Evolutionary conservation across 2,113 vertebrate genomes (phyloP).

Genomic region (Zosterops borbonicus): DNA sequence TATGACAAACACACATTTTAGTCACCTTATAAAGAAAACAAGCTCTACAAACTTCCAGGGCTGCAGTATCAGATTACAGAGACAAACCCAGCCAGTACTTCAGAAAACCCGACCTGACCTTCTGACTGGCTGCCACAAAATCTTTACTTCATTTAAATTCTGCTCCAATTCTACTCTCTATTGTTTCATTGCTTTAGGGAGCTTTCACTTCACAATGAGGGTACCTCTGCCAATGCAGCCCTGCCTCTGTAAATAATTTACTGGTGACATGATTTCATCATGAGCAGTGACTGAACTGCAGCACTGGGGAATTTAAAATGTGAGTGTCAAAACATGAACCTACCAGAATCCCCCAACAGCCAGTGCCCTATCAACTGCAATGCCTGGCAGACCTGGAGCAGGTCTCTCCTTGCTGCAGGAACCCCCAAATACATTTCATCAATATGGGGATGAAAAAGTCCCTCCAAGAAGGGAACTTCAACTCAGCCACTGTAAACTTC

Average conservation of each 20-base stretch:
- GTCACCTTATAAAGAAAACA: slow-evolving; percentile 15
- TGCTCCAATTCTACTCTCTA: slow-evolving; percentile 15
- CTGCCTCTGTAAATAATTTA: slow-evolving; percentile 60
- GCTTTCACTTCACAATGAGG: slow-evolving; percentile 42
- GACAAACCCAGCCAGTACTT: not conserved
- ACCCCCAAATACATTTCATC: not conserved
- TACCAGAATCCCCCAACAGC: not conserved
- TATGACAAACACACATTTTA: not conserved
- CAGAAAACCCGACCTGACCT: not conserved
- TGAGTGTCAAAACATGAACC: not conserved
- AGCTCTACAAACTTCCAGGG: slow-evolving; percentile 9
- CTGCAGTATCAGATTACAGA: not conserved
- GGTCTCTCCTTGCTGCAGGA: not conserved
- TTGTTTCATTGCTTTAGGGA: slow-evolving; percentile 44
- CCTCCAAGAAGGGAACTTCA: not conserved
- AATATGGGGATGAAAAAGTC: not conserved
- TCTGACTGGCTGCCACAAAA: slow-evolving; percentile 35
- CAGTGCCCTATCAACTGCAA: not conserved
- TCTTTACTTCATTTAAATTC: slow-evolving; percentile 61
- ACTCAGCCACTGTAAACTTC: not conserved
- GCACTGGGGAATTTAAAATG: not conserved
- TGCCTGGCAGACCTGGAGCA: not conserved
- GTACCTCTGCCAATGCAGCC: slow-evolving; percentile 25
- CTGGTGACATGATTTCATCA: slow-evolving; percentile 52
- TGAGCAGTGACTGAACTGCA: not conserved